A percentile compares a stretch with the other conserved stretches of the same genome.
Conservation (phyloP, 2,797 vertebrate species). For the Mormyrus proboscirostris region DNA sequence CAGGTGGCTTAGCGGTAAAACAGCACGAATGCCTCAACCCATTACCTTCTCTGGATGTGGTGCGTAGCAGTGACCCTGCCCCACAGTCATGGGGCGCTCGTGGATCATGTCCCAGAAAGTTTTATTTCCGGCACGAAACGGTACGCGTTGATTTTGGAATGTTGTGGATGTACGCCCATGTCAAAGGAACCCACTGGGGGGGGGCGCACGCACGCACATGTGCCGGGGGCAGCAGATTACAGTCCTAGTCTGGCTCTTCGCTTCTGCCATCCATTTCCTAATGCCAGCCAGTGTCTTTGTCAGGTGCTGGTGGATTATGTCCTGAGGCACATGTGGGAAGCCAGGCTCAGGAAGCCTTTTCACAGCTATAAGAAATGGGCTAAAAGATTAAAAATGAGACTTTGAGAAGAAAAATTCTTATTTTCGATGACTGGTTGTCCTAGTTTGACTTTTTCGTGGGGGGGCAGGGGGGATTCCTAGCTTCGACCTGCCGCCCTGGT, state of each 20-base stretch:
- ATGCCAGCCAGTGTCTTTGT: not conserved
- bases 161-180: not conserved
- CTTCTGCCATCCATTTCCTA: not conserved
- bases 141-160: not conserved
- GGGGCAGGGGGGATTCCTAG: not conserved
- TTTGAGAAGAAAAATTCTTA: not conserved
- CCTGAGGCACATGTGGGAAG: not conserved
- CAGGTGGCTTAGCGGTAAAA: not conserved
- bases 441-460: not conserved
- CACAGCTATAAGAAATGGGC: not conserved
- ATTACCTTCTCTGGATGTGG: not conserved
- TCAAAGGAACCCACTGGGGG: too few relatives aligned
- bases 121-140: not conserved
- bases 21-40: not conserved
- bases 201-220: not conserved
- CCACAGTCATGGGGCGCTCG: not conserved
- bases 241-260: not conserved
- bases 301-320: conserved; percentile 6
- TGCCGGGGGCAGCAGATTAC: not conserved
- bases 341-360: not conserved
- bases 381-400: not conserved
- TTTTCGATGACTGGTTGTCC: not conserved
- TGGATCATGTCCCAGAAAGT: not conserved
- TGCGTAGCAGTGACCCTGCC: not conserved
- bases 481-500: not conserved